Base-by-base conservation (phyloP, 2,888 invertebrate species). In the Sericinus montela region DNA sequence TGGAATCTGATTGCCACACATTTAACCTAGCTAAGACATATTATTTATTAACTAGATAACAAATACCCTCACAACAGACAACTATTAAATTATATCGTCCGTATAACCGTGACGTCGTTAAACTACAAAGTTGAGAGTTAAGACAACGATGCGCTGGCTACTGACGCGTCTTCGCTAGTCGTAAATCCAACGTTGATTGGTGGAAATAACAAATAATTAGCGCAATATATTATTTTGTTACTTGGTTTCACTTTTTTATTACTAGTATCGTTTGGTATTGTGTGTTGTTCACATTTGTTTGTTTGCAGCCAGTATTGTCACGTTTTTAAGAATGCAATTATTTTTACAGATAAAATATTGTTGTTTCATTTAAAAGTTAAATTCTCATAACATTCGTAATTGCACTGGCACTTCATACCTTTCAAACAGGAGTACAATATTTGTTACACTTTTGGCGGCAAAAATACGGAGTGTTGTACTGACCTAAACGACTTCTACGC, bases 41-140 rank as follows among this genome's bases (percentile, higher is more conserved):
- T 19, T 15, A 28, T 41, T 7, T 28, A 35, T 35, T 28, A 13
- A n/a, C 10, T 25, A 13, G 25, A 11, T 9, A 41, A 47, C 39
- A 40, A 15, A n/a, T 34, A 15, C n/a, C 28, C 10, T n/a, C 25
- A 45, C 19, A 30, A 7, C 3, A 16, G 23, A 36, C 40, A 44
- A 44, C 25, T 36, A 10, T 36, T 35, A 28, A 28, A 11, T 40
- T 10, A 5, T 11, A 34, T 9, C 29, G 35, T 35, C 28, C 11
- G 6, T 11, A 39, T 19, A 47, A 28, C 28, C 44, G 39, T 40
- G 14, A 15, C 32, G 32, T 34, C 32, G 34, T 46, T 30, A 47
- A 47, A 47, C 46, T 40, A 47, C 46, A 47, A 47, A 47, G 46
- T 47, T 15, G 34, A 28, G 35, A 35, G 40, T 47, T 47, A 47